Base-by-base conservation (phyloP, 2,113 vertebrate genomes). In the Xyliphius kryptos region DNA sequence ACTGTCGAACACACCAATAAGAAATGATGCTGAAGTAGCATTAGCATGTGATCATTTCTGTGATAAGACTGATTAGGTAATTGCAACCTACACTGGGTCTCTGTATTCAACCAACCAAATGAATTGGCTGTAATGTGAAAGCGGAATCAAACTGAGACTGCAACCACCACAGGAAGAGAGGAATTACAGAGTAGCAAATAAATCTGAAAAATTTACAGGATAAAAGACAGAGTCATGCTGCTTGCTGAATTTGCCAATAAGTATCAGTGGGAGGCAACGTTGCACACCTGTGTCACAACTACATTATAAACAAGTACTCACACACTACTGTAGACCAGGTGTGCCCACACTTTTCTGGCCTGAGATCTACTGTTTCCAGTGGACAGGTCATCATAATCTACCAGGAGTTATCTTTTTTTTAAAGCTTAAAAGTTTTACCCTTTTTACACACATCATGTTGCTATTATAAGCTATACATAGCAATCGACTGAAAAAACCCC, bases 181-280 rank as follows among this genome's bases (percentile, higher is more conserved):
- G 51, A 66, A 53, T 61, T 56, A 60, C 55, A 44, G 49, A 51
- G 46, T 54, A 54, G 41, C 47, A n/a, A 57, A 46, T 59, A 59
- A 56, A 56, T n/a, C 43, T 41, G 21, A 52, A 44, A 7, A 6
- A 15, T 11, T 17, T 32, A 58, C 16, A 62, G 47, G 43, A 40
- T 13, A 3, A 50, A 26, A 3, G 6, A 22, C 43, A 61, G 58
- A 70, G 43, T 46, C 17, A 9, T 56, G 8, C 36, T 58, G 51
- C 61, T 60, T 66, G 69, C 56, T 46, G 44, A 6, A 43, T 32
- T 60, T 72, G 66, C 51, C 63, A 82, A 32, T 68, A 79, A 82
- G 74, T 64, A 85, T 87, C 86, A 62, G 82, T 81, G 74, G 76
- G 81, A 76, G 67, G 77, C 73, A 75, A 79, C 64, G 15, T 83